Percentiles rank a stretch among this genome's conserved stretches.
phyloP scores from a whole-genome alignment of 92 coral and sea anemone species.

The Zoanthus solanderi region DNA sequence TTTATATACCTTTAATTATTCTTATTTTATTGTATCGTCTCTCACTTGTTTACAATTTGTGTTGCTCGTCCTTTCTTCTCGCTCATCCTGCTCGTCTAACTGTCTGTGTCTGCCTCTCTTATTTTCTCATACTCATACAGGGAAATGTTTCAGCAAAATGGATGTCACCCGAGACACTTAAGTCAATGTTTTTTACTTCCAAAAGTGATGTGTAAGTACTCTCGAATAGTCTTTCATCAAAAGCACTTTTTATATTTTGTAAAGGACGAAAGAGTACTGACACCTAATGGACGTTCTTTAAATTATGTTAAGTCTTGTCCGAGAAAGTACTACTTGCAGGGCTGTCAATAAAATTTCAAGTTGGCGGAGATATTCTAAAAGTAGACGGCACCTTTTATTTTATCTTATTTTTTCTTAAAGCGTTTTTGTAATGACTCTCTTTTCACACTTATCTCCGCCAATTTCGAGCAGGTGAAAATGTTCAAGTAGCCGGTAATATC shows the following conservation, averaged over 20 bases:
- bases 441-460: too few relatives aligned
- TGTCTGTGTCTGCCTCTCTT: too few relatives aligned
- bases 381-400: too few relatives aligned
- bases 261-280: not conserved
- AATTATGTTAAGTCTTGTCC: too few relatives aligned
- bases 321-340: too few relatives aligned
- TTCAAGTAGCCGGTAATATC: too few relatives aligned
- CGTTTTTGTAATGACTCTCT: too few relatives aligned
- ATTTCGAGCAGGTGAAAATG: too few relatives aligned
- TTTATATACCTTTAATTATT: not conserved
- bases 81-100: not conserved
- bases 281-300: too few relatives aligned
- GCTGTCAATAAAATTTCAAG: too few relatives aligned
- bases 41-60: not conserved
- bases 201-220: slow-evolving; percentile 78
- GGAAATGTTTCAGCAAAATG: slow-evolving; percentile 63
- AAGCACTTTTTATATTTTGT: not conserved
- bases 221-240: not conserved
- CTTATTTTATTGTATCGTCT: not conserved
- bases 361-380: too few relatives aligned
- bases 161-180: slow-evolving; percentile 81
- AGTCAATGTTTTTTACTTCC: slow-evolving; percentile 66
- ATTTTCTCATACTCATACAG: slow-evolving; percentile 29
- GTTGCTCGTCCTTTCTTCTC: not conserved
- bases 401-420: too few relatives aligned